phyloP scores from a whole-genome alignment of 1,140 invertebrate genomes.

The Colletes gigas region DNA sequence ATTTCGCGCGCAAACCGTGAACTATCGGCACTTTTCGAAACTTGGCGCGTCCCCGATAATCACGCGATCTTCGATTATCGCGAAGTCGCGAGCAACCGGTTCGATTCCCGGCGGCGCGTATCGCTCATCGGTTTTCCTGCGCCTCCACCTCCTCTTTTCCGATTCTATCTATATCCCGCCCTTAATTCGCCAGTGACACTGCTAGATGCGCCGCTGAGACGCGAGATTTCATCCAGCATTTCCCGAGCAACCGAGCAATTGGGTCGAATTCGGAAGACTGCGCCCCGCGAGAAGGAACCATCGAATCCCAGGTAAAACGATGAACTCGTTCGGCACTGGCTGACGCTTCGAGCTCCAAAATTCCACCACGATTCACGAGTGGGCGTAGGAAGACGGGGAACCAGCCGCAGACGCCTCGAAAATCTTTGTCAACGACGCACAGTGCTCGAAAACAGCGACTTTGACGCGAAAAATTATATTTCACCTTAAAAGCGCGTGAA shows the following conservation, averaged over 20 bases:
- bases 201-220: constrained; percentile 16
- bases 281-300: background rate
- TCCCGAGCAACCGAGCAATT: background rate
- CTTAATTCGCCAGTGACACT: constrained; percentile 51
- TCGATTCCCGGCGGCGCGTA: background rate
- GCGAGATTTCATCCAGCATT: constrained; percentile 13
- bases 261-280: background rate
- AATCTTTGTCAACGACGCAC: too few species aligned
- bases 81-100: background rate
- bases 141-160: background rate
- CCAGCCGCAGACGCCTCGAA: too few species aligned
- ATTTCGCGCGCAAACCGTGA: too few species aligned
- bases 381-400: too few species aligned
- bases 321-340: too few species aligned
- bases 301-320: background rate
- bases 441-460: too few species aligned
- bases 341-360: too few species aligned
- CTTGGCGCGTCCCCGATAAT: too few species aligned
- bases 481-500: too few species aligned
- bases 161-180: constrained; percentile 51
- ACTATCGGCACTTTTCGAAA: background rate
- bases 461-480: too few species aligned
- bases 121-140: constrained; percentile 33
- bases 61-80: background rate
- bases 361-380: too few species aligned